A percentile compares a stretch with the other conserved stretches of the same genome.
phyloP scores from a whole-genome alignment of 2,113 vertebrate genomes.

The Thalassarche chlororhynchos region DNA sequence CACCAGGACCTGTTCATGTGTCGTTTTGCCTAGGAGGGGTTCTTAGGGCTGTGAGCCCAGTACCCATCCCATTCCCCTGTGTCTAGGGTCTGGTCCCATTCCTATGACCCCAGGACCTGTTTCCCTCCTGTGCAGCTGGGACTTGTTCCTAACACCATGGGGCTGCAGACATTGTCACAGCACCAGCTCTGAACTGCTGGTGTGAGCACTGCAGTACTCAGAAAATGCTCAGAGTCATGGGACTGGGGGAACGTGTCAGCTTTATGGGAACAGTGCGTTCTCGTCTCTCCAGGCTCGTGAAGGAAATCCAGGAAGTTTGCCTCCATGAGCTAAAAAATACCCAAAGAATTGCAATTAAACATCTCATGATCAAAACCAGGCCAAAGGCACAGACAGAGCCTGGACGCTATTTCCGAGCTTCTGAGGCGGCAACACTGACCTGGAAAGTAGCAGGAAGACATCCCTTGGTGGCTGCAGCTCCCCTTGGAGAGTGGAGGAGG shows the following conservation, averaged over 20 bases:
- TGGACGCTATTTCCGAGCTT: not conserved
- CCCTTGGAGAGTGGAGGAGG: not conserved
- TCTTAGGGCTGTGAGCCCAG: not conserved
- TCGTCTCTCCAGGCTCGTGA: not conserved
- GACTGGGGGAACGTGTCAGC: not conserved
- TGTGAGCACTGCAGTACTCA: not conserved
- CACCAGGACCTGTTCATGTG: rapidly evolving
- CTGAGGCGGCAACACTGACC: not conserved
- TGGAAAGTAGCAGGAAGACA: not conserved
- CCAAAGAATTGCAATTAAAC: not conserved
- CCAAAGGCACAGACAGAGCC: not conserved
- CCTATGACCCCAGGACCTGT: not conserved
- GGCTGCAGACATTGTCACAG: not conserved
- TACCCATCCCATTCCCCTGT: not conserved
- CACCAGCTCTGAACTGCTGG: not conserved
- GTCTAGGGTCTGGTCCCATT: not conserved
- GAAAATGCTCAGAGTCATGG: rapidly evolving
- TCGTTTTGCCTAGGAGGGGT: rapidly evolving
- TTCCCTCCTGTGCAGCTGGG: not conserved
- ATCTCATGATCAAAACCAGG: not conserved
- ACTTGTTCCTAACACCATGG: rapidly evolving
- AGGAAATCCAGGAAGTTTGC: not conserved
- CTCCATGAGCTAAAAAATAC: not conserved
- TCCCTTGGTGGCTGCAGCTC: not conserved
- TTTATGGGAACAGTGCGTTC: not conserved